These are phyloP conservation scores for Seriola dumerili DNA, from an alignment of 2,113 vertebrate species.

Conservation along the genomic window DNA sequence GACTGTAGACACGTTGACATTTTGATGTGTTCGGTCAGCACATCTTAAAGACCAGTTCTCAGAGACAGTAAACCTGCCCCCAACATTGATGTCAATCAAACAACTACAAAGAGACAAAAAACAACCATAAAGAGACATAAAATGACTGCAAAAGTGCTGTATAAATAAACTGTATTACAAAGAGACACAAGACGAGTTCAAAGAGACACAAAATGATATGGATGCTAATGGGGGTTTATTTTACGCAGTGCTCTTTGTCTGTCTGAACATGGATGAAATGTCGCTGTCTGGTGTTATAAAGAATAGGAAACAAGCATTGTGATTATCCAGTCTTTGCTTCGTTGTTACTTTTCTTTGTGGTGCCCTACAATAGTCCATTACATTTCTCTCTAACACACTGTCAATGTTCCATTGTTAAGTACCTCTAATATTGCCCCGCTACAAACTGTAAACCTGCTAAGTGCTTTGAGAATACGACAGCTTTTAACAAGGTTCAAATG, in stretches of 20 bases:
- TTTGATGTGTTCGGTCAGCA: no score
- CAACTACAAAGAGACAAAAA: no score
- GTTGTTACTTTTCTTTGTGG: neutral
- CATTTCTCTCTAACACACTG: neutral
- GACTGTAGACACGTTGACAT: no score
- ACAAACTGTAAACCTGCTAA: neutral
- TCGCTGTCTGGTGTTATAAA: neutral
- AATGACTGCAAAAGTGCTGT: no score
- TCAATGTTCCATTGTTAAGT: neutral
- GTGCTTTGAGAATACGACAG: neutral
- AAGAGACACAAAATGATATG: neutral
- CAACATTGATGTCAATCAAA: no score
- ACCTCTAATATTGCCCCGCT: neutral
- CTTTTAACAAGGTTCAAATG: neutral
- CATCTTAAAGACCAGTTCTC: no score
- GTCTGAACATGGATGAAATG: neutral
- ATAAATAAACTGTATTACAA: no score
- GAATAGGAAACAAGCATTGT: neutral
- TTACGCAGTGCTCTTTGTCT: neutral
- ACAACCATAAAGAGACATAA: no score
- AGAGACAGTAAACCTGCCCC: no score
- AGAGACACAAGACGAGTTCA: no score
- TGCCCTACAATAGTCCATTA: neutral
- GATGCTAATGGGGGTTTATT: no score
- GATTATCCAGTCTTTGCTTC: neutral